Evolutionary conservation across 2,888 invertebrate genomes (phyloP).

Genomic region (Orthosia gothica): DNA sequence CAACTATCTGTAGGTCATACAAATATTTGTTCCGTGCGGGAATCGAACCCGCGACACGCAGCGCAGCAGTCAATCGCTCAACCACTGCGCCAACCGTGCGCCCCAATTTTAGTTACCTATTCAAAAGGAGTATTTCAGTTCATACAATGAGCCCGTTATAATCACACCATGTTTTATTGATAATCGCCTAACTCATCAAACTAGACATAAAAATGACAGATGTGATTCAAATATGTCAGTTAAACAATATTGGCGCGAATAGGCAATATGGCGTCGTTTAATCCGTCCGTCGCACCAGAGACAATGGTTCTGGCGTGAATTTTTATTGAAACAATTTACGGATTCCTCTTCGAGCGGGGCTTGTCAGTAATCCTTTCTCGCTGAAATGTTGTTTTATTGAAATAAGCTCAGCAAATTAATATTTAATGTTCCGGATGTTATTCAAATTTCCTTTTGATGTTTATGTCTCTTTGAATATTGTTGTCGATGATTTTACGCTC

Average conservation of each 20-base stretch:
- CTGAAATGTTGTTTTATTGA: constrained; percentile 37
- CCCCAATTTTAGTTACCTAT: too few species aligned
- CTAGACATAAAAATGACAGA: constrained; percentile 8
- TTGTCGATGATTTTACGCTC: constrained; percentile 6
- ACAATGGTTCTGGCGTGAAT: constrained; percentile 48
- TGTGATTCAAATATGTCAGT: constrained; percentile 28
- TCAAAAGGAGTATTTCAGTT: too few species aligned
- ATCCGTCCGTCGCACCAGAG: constrained; percentile 46
- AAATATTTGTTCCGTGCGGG: too few species aligned
- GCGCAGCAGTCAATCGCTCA: too few species aligned
- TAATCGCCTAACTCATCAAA: background rate
- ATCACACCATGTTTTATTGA: background rate
- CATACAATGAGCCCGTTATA: background rate
- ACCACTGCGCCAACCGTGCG: too few species aligned
- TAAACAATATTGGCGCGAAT: constrained; percentile 39
- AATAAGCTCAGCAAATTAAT: constrained; percentile 29
- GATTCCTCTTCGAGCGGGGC: constrained; percentile 20
- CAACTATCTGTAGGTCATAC: too few species aligned
- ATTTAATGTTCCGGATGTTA: constrained; percentile 19
- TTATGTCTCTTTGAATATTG: constrained; percentile 15
- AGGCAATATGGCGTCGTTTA: constrained; percentile 58
- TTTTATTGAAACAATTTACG: constrained; percentile 55
- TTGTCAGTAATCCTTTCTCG: constrained; percentile 41
- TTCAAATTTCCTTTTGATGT: constrained; percentile 37
- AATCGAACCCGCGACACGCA: too few species aligned